Percentiles rank a stretch among this genome's conserved stretches.
These are phyloP conservation scores for Trichechus manatus DNA, from an alignment of 2,113 vertebrate genomes.

Conservation along the genomic window DNA sequence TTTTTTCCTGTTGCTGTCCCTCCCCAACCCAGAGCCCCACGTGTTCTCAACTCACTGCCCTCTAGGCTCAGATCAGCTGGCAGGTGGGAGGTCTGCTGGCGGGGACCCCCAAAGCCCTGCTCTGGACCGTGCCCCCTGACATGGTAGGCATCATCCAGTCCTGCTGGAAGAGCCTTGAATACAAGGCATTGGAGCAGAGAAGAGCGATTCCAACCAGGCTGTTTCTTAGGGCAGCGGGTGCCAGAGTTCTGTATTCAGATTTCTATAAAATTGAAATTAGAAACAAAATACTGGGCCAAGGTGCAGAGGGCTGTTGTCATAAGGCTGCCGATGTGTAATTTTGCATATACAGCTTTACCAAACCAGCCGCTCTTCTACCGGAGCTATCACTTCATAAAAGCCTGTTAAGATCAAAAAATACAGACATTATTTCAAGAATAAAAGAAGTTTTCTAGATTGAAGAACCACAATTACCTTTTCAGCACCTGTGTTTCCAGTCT, in stretches of 20 bases:
- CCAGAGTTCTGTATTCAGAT: not conserved
- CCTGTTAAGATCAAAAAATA: not conserved
- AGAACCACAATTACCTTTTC: not conserved
- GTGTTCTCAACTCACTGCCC: not conserved
- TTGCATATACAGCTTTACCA: not conserved
- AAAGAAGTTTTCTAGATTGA: not conserved
- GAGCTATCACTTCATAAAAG: not conserved
- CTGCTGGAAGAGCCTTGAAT: not conserved
- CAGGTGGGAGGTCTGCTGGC: not conserved
- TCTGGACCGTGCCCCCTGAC: not conserved
- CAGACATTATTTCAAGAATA: not conserved
- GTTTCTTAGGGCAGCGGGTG: not conserved
- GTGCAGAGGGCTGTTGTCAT: not conserved
- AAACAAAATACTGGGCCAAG: not conserved
- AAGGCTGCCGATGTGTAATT: not conserved
- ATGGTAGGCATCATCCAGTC: not conserved
- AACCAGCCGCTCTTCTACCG: not conserved
- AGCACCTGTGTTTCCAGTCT: not conserved
- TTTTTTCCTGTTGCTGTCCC: not conserved
- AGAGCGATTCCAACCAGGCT: not conserved
- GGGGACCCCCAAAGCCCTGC: not conserved
- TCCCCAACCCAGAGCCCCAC: not conserved
- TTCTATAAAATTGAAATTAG: not conserved
- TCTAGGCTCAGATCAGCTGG: not conserved
- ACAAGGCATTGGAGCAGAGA: not conserved